Evolutionary conservation across 2,113 vertebrate genomes (phyloP).

Genomic region (Condylura cristata): DNA sequence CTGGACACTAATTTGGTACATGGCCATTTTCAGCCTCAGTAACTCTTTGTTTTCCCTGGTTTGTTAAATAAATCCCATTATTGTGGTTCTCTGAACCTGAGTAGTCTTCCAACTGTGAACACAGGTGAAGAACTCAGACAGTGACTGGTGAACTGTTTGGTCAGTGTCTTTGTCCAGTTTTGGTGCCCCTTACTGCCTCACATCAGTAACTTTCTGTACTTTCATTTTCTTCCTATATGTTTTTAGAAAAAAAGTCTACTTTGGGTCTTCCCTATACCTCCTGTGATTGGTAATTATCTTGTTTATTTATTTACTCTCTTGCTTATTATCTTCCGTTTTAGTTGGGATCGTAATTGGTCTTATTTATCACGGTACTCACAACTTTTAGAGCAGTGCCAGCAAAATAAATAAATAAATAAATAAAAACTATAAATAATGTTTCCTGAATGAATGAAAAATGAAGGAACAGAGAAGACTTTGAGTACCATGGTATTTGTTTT

Average conservation of each 20-base stretch:
- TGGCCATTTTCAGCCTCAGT: too few relatives aligned
- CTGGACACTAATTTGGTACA: too few relatives aligned
- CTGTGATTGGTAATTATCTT: neutral
- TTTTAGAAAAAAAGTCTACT: neutral
- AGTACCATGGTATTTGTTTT: neutral
- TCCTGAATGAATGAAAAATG: neutral
- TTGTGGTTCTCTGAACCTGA: too few relatives aligned
- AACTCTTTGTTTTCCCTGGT: too few relatives aligned
- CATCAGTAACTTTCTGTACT: neutral
- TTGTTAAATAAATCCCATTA: too few relatives aligned
- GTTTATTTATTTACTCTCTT: neutral
- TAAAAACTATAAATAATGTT: too few relatives aligned
- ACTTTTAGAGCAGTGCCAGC: neutral
- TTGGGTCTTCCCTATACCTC: neutral
- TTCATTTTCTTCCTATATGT: neutral
- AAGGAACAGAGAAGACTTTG: neutral
- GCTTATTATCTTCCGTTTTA: neutral
- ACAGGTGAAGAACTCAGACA: too few relatives aligned
- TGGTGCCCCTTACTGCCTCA: too few relatives aligned
- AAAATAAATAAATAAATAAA: too few relatives aligned
- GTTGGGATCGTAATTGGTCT: neutral
- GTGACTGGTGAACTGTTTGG: too few relatives aligned
- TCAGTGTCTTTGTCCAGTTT: too few relatives aligned
- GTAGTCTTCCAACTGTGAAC: too few relatives aligned
- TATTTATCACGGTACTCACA: neutral